Percentiles rank a stretch among this genome's conserved stretches.
phyloP scores from a whole-genome alignment of 2,113 vertebrate species.

The human region DNA sequence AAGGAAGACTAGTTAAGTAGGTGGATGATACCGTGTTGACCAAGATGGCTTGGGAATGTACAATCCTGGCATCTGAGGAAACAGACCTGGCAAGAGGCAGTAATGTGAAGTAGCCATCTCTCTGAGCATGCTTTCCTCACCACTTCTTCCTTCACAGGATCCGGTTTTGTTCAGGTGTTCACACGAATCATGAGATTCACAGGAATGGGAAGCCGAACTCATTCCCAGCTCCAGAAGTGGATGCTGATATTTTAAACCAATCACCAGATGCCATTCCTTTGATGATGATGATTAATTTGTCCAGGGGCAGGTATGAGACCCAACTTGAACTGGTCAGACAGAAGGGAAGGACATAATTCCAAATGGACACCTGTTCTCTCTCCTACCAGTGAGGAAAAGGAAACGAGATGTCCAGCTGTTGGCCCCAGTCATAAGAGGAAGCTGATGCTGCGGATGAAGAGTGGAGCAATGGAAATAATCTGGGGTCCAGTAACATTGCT shows the following conservation, averaged over 20 bases:
- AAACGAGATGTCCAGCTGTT: background rate
- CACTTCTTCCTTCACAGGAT: background rate
- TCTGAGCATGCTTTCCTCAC: background rate
- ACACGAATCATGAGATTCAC: background rate
- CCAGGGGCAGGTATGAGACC: background rate
- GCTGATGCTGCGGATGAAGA: background rate
- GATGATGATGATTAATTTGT: background rate
- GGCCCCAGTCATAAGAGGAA: background rate
- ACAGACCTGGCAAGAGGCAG: background rate
- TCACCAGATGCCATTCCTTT: background rate
- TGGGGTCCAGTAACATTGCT: background rate
- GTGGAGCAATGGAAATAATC: background rate
- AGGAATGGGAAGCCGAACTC: background rate
- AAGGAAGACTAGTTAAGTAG: background rate
- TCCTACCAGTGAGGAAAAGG: background rate
- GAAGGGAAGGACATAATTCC: background rate
- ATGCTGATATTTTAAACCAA: background rate
- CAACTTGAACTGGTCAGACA: background rate
- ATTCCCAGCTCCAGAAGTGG: no score
- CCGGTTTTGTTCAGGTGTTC: background rate
- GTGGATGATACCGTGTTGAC: background rate
- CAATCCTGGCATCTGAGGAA: background rate
- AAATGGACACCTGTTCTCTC: background rate
- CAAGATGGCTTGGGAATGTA: background rate
- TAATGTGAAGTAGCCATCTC: background rate